phyloP scores from a whole-genome alignment of 2,888 invertebrate genomes.

The Mylabris sibirica region DNA sequence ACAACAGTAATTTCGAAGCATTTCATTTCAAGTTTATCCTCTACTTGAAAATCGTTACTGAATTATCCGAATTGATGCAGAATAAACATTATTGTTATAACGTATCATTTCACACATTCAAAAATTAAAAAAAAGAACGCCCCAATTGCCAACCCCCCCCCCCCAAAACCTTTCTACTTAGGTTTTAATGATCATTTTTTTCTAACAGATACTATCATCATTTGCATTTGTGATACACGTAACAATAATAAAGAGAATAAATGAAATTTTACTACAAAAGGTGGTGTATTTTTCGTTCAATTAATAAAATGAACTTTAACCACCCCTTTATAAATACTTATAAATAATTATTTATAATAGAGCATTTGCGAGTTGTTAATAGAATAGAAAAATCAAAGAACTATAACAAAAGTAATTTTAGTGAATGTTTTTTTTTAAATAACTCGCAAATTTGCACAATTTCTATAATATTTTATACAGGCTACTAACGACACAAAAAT shows the following conservation, averaged over 20 bases:
- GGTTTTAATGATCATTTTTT: neutral
- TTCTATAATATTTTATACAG: neutral
- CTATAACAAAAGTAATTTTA: no score
- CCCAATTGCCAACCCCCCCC: neutral
- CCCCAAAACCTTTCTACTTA: no score
- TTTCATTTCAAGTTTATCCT: neutral
- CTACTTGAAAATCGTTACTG: slow-evolving; percentile 12
- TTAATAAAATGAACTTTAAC: slow-evolving; percentile 14
- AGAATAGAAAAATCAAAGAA: neutral
- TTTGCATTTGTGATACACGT: neutral
- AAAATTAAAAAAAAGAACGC: neutral
- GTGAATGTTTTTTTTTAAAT: no score
- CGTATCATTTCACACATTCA: neutral
- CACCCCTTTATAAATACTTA: slow-evolving; percentile 36
- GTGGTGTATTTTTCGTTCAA: neutral
- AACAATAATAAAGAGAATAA: neutral
- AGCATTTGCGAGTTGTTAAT: slow-evolving; percentile 16
- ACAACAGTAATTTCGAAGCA: slow-evolving; percentile 1
- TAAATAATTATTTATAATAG: slow-evolving; percentile 30
- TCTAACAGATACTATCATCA: neutral
- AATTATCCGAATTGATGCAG: slow-evolving; percentile 6
- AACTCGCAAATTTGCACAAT: slow-evolving; percentile 8
- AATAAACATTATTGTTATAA: slow-evolving; percentile 11
- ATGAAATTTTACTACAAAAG: slow-evolving; percentile 1
- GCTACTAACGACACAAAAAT: slow-evolving; percentile 14